phyloP scores from a whole-genome alignment of 2,113 vertebrate species.

The Carassius auratus region DNA sequence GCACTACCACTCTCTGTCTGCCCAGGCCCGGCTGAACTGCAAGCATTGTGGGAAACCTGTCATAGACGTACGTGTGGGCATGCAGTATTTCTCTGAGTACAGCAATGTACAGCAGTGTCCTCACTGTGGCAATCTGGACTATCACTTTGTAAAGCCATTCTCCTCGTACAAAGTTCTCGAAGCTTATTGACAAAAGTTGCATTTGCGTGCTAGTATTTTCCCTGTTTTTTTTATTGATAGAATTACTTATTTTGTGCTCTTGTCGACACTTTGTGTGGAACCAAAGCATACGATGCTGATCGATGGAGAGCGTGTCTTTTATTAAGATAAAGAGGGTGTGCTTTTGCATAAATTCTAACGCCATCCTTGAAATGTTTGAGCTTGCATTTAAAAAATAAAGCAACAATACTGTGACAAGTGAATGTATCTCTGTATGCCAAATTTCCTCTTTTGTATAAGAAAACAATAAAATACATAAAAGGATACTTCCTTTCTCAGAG shows the following conservation, averaged over 20 bases:
- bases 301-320: not conserved
- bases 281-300: not conserved
- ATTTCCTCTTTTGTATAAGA: constrained; percentile 71
- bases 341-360: constrained; percentile 46
- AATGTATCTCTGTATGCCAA: constrained; percentile 88
- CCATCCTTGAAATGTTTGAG: constrained; percentile 58
- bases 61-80: constrained; percentile 95
- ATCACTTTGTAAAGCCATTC: constrained; percentile 99
- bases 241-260: constrained; percentile 81
- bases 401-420: constrained; percentile 81
- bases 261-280: constrained; percentile 76
- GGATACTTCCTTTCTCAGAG: not conserved
- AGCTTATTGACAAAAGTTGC: constrained; percentile 99
- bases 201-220: constrained; percentile 83
- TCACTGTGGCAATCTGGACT: constrained; percentile 99
- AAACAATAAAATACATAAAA: constrained; percentile 54
- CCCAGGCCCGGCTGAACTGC: constrained; percentile 96
- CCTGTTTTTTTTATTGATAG: constrained; percentile 78
- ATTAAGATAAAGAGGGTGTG: not conserved
- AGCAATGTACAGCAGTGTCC: constrained; percentile 99
- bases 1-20: constrained; percentile 20
- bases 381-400: constrained; percentile 63
- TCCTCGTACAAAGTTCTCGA: constrained; percentile 99
- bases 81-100: constrained; percentile 99
- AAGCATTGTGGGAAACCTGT: constrained; percentile 99